Evolutionary conservation across 2,113 vertebrate genomes (phyloP), one percentile per base, ranked within the genome.

Genomic region (Thymallus thymallus): DNA sequence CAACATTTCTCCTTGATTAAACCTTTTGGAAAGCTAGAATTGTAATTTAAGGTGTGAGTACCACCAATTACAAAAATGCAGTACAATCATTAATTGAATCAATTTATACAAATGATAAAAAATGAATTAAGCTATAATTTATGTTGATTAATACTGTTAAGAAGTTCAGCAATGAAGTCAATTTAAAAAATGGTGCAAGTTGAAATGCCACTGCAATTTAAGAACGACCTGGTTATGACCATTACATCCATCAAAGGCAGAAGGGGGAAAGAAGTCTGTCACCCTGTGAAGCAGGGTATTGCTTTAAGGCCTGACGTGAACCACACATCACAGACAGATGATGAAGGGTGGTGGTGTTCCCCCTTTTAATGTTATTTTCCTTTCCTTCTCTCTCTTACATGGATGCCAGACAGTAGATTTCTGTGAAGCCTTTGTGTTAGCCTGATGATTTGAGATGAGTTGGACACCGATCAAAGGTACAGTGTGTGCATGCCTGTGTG

Each of bases 401-500:
- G 65, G 48, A 51, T 41, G 48, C 9, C 22, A 55, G 67, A 23
- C 61, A 62, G 30, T 1, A 58, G 12, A 63, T 60, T 63, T 63
- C 6, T 64, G 3, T 70, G 32, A 24, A 12, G 58, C n/a, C n/a
- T 73, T 73, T 29, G 61, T 72, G 41, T 69, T 58, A 60, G 22
- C 24, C 51, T 46, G n/a, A 62, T 68, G 80, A 68, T 71, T 73
- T 24, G 23, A 72, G 68, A 76, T 35, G 45, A 60, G 29, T 56
- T 35, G 26, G 41, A 65, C 65, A 20, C 48, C 56, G 6, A n/a
- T 10, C 35, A 41, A 35, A 35, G 35, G 35, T 35, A 35, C 22
- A 24, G 60, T 61, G n/a, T 23, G 9, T 61, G 4, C n/a, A 55
- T 55, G 51, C 20, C 20, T 9, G 45, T 13, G 18, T 14, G 14